phyloP scores from a whole-genome alignment of 1,140 invertebrate species.

The Ceratina japonica region DNA sequence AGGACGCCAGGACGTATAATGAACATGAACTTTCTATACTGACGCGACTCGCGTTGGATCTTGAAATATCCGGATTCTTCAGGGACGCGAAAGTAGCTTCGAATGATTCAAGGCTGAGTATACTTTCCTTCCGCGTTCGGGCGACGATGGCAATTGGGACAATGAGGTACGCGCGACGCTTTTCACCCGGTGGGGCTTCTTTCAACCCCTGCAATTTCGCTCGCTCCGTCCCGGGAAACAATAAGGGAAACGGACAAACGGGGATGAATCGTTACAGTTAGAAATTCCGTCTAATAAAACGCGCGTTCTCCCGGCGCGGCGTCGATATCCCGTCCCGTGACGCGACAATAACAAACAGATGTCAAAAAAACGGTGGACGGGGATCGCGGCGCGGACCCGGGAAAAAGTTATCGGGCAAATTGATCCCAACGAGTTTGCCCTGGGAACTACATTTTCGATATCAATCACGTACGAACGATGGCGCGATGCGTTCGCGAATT shows the following conservation, averaged over 20 bases:
- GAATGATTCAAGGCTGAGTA: not conserved
- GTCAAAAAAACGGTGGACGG: conserved; percentile 16
- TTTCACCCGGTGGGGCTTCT: not conserved
- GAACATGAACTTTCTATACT: not conserved
- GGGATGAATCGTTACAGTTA: conserved; percentile 57
- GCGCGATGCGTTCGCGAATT: conserved; percentile 39
- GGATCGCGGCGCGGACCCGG: too few relatives aligned
- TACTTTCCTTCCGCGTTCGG: conserved; percentile 49
- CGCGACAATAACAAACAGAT: conserved; percentile 57
- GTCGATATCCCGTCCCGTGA: conserved; percentile 51
- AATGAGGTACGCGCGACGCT: conserved; percentile 21
- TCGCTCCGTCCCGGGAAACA: conserved; percentile 23
- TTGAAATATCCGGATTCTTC: not conserved
- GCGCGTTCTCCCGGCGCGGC: conserved; percentile 26
- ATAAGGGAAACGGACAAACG: conserved; percentile 45
- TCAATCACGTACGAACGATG: conserved; percentile 57
- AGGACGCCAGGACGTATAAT: not conserved
- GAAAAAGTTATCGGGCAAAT: conserved; percentile 42
- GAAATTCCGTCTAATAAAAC: conserved; percentile 63
- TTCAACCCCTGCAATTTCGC: conserved; percentile 1
- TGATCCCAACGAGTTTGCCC: conserved; percentile 54
- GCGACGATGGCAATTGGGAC: conserved; percentile 54
- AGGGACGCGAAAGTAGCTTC: not conserved
- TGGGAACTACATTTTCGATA: conserved; percentile 60
- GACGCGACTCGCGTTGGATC: too few relatives aligned